Conservation (phyloP, 2,113 vertebrate species). For the Ondatra zibethicus region DNA sequence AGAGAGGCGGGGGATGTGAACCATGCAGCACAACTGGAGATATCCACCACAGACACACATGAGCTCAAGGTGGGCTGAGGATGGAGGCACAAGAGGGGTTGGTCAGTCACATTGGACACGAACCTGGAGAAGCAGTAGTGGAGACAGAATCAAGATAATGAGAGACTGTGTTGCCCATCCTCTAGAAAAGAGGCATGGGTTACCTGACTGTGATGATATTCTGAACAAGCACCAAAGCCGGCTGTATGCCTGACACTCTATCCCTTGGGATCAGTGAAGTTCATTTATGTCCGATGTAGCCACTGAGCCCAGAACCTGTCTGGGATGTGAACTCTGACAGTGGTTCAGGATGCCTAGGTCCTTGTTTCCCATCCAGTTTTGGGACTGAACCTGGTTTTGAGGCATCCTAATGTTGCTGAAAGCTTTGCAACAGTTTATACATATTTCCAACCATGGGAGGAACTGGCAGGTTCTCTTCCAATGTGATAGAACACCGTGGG, state of each 20-base stretch:
- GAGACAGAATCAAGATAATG: background rate
- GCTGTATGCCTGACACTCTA: fast-evolving
- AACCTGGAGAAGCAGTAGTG: fast-evolving
- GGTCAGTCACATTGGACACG: fast-evolving
- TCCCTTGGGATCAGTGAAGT: background rate
- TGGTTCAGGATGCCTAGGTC: background rate
- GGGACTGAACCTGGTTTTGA: background rate
- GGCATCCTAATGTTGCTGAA: too few relatives aligned
- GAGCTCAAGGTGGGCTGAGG: fast-evolving
- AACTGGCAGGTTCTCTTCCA: background rate
- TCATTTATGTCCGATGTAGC: fast-evolving
- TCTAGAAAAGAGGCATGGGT: too few relatives aligned
- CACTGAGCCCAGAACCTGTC: fast-evolving
- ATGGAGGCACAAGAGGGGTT: fast-evolving
- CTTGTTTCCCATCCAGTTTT: background rate
- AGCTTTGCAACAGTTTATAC: background rate
- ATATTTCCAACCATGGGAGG: background rate
- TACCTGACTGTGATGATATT: fast-evolving
- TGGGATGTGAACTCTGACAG: too few relatives aligned
- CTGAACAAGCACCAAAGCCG: background rate
- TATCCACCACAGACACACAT: fast-evolving
- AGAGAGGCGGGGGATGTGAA: fast-evolving
- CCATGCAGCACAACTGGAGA: fast-evolving
- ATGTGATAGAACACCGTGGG: background rate
- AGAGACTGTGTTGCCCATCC: fast-evolving